Conservation (phyloP, 2,888 invertebrate genomes). For the Caenorhabditis angaria region DNA sequence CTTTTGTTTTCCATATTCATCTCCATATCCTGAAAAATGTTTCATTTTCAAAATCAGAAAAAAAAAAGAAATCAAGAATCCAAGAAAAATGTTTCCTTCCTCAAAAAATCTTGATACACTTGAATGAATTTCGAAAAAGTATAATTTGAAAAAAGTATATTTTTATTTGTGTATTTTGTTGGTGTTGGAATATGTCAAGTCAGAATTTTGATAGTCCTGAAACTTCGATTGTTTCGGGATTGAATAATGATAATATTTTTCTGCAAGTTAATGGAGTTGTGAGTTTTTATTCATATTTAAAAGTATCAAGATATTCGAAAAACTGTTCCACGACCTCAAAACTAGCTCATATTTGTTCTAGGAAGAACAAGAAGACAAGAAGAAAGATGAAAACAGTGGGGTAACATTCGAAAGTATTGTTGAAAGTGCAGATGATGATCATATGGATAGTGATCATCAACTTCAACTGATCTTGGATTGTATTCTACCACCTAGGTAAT, state of each 20-base stretch:
- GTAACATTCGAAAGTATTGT: conserved; percentile 39
- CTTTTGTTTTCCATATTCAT: background rate
- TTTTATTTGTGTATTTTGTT: conserved; percentile 16
- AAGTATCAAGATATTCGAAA: background rate
- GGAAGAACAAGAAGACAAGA: conserved; percentile 28
- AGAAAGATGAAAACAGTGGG: conserved; percentile 16
- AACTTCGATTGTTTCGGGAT: conserved; percentile 25
- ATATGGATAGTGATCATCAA: conserved; percentile 63
- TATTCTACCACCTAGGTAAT: conserved; percentile 60
- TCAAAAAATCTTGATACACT: background rate
- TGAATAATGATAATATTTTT: conserved; percentile 32
- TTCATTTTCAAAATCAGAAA: background rate
- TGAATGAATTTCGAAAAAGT: background rate
- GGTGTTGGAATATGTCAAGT: conserved; percentile 11
- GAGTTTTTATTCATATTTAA: background rate
- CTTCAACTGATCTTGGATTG: conserved; percentile 66
- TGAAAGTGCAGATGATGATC: conserved; percentile 36
- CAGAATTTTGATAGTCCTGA: conserved; percentile 26
- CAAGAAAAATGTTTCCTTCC: conserved; percentile 4
- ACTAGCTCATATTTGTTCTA: background rate
- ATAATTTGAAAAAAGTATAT: conserved; percentile 13
- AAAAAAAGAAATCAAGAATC: background rate
- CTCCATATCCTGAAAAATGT: background rate
- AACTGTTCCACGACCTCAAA: conserved; percentile 1
- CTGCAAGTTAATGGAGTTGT: conserved; percentile 21